phyloP scores from a whole-genome alignment of 2,797 vertebrate species.

The Alexandromys oeconomus region DNA sequence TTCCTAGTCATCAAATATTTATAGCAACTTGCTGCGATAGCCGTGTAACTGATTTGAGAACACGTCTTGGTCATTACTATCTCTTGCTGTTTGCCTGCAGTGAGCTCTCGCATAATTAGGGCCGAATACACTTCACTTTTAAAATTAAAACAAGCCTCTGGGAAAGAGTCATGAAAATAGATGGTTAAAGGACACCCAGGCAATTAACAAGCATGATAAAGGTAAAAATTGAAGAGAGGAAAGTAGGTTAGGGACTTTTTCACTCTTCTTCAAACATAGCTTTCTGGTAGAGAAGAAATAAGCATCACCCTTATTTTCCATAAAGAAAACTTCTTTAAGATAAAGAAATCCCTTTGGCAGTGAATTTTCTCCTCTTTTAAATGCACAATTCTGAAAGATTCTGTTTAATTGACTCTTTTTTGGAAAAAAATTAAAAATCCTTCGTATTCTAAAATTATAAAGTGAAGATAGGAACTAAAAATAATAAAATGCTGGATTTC shows the following conservation, averaged over 20 bases:
- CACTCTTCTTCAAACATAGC: constrained; percentile 73
- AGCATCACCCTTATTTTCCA: constrained; percentile 49
- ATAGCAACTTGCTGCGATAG: constrained; percentile 74
- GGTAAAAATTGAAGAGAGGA: constrained; percentile 86
- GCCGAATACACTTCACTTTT: constrained; percentile 85
- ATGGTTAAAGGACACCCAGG: constrained; percentile 88
- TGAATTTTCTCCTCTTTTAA: constrained; percentile 15
- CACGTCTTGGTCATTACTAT: constrained; percentile 84
- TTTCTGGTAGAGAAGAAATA: constrained; percentile 77
- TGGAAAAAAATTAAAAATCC: not conserved
- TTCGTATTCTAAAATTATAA: constrained; percentile 49
- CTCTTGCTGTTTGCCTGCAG: constrained; percentile 85
- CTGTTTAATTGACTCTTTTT: constrained; percentile 7
- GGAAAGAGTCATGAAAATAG: constrained; percentile 87
- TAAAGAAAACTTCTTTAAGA: not conserved
- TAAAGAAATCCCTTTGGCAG: not conserved
- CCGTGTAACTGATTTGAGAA: constrained; percentile 82
- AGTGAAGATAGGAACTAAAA: not conserved
- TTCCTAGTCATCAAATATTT: constrained; percentile 69
- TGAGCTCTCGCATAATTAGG: constrained; percentile 88
- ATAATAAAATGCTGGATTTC: constrained; percentile 33
- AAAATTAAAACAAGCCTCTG: constrained; percentile 90
- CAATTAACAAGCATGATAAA: constrained; percentile 88
- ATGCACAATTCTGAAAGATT: not conserved
- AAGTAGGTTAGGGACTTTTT: constrained; percentile 88